These are phyloP conservation scores for Scaeva pyrastri DNA, from an alignment of 2,888 invertebrate genomes.

Conservation along the genomic window DNA sequence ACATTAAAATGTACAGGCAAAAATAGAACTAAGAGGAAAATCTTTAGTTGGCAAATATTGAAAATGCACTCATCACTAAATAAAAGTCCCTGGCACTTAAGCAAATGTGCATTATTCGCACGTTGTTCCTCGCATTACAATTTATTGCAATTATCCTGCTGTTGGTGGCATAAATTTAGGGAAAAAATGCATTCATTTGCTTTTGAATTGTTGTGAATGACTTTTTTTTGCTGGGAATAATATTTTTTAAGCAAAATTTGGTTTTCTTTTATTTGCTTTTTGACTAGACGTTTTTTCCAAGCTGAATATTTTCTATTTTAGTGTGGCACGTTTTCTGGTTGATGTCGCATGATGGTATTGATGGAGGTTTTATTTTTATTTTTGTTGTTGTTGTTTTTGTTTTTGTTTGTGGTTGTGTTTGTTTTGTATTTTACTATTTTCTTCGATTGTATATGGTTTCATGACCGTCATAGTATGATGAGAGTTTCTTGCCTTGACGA, in stretches of 20 bases:
- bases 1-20: not conserved
- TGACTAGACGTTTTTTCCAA: constrained; percentile 22
- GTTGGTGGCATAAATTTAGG: not conserved
- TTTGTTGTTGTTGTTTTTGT: not conserved
- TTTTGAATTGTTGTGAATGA: constrained; percentile 1
- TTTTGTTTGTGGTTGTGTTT: not conserved
- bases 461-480: constrained; percentile 49
- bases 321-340: constrained; percentile 59
- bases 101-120: constrained; percentile 10
- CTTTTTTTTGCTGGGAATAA: not conserved
- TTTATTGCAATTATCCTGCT: constrained; percentile 56
- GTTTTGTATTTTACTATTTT: constrained; percentile 8
- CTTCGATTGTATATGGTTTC: constrained; percentile 68
- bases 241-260: constrained; percentile 43
- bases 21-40: not conserved
- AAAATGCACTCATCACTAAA: constrained; percentile 16
- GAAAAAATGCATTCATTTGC: constrained; percentile 30
- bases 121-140: constrained; percentile 39
- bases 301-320: constrained; percentile 53
- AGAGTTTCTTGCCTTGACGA: constrained; percentile 34
- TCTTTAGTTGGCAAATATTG: constrained; percentile 2
- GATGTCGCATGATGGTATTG: constrained; percentile 33
- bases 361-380: constrained; percentile 28
- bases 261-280: constrained; percentile 16
- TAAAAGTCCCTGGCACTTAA: constrained; percentile 52